A percentile compares a stretch with the other conserved stretches of the same genome.
Conservation (phyloP, 2,113 vertebrate genomes). For the Cololabis saira region DNA sequence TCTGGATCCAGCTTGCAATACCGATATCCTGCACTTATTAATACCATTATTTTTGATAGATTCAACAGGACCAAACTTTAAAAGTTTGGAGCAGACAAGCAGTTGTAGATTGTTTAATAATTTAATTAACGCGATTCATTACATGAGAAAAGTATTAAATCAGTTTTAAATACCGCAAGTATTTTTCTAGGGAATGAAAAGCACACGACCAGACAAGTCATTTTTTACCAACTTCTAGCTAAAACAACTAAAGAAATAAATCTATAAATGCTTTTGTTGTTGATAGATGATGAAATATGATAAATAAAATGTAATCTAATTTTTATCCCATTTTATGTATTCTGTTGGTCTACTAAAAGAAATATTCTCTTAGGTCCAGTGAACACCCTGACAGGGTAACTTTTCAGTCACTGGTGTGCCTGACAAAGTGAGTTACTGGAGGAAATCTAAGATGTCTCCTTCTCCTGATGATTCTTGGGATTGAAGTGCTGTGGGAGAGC, state of each 20-base stretch:
- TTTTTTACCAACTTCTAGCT: too few relatives aligned
- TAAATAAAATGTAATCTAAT: not conserved
- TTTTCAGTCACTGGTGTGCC: slow-evolving; percentile 24
- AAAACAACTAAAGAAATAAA: too few relatives aligned
- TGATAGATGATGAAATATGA: too few relatives aligned
- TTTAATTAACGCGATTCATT: too few relatives aligned
- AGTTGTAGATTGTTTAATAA: too few relatives aligned
- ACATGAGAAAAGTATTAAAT: too few relatives aligned
- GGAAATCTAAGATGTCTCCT: slow-evolving; percentile 22
- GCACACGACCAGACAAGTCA: too few relatives aligned
- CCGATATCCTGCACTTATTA: not conserved
- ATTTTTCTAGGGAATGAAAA: too few relatives aligned
- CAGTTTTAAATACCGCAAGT: too few relatives aligned
- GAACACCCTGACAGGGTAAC: slow-evolving; percentile 6
- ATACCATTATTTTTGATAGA: not conserved
- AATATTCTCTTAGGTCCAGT: slow-evolving; percentile 8
- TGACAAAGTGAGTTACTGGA: slow-evolving; percentile 49
- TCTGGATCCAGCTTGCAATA: slow-evolving; percentile 13
- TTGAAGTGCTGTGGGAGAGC: not conserved
- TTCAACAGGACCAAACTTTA: not conserved
- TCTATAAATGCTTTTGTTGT: too few relatives aligned
- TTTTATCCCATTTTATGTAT: not conserved
- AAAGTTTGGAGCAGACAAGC: not conserved
- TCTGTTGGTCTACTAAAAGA: not conserved
- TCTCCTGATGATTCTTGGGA: slow-evolving; percentile 29